Evolutionary conservation across 2,113 vertebrate genomes (phyloP).

Genomic region (Tetrao urogallus): DNA sequence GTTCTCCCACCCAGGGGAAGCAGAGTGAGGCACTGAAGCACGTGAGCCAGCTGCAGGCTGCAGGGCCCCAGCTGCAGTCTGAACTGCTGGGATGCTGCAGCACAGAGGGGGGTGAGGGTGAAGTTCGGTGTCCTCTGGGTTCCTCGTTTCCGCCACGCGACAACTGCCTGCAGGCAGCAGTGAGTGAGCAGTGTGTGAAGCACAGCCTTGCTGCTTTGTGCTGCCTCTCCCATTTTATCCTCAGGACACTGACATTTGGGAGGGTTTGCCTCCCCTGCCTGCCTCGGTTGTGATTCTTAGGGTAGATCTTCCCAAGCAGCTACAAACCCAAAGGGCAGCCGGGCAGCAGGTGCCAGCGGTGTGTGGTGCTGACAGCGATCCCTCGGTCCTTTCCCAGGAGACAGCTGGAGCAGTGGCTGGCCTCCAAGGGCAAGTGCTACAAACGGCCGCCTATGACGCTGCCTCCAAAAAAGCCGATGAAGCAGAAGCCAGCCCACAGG

Average conservation of each 20-base stretch:
- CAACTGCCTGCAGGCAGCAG: neutral
- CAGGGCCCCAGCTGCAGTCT: neutral
- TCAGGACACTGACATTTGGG: fast-evolving
- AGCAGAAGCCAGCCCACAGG: conserved; percentile 76
- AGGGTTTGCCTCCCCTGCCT: neutral
- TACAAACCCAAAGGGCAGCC: neutral
- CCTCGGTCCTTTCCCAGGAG: conserved; percentile 71
- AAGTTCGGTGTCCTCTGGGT: neutral
- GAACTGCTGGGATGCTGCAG: neutral
- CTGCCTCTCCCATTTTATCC: neutral
- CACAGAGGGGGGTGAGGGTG: neutral
- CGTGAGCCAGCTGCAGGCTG: neutral
- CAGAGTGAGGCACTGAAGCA: neutral
- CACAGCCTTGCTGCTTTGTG: neutral
- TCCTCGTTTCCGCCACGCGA: neutral
- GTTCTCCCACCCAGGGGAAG: neutral
- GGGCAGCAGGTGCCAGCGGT: neutral
- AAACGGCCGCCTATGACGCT: conserved; percentile 89
- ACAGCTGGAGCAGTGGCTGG: conserved; percentile 89
- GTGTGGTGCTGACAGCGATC: neutral
- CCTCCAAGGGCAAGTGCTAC: conserved; percentile 87
- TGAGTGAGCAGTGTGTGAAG: too few species aligned
- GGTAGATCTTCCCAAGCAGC: neutral
- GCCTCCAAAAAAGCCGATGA: conserved; percentile 57
- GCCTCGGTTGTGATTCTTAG: neutral